Evolutionary conservation across 2,113 vertebrate genomes (phyloP).

Genomic region (Piprites chloris): DNA sequence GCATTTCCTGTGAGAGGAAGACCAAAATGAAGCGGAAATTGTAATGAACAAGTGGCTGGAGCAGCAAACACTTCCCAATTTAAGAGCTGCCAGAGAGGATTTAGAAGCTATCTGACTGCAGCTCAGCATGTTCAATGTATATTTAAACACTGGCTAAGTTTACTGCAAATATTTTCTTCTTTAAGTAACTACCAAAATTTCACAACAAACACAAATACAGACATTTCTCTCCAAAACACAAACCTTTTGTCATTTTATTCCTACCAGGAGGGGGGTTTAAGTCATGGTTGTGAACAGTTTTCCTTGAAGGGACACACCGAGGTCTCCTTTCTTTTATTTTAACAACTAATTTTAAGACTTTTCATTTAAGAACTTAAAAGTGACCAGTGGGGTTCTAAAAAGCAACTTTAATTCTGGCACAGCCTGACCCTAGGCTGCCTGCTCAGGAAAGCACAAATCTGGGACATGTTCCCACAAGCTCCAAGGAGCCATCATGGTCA

Average conservation of each 20-base stretch:
- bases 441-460: not conserved
- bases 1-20: slow-evolving; percentile 9
- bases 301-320: not conserved
- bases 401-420: not conserved
- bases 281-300: not conserved
- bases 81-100: not conserved
- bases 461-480: not conserved
- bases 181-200: not conserved
- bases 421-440: fast-evolving
- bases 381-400: fast-evolving
- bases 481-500: fast-evolving
- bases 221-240: not conserved
- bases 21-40: slow-evolving; percentile 46
- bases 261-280: fast-evolving
- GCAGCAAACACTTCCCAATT: not conserved
- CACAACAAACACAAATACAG: not conserved
- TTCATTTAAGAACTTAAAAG: not conserved
- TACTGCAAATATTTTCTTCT: not conserved
- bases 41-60: not conserved
- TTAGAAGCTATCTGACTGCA: fast-evolving
- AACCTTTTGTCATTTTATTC: not conserved
- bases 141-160: not conserved
- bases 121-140: fast-evolving
- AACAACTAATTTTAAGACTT: not conserved
- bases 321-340: not conserved